Percentiles rank a stretch among this genome's conserved stretches.
These are phyloP conservation scores for Cheirogaleus medius DNA, from an alignment of 2,113 vertebrate species.

Conservation along the genomic window DNA sequence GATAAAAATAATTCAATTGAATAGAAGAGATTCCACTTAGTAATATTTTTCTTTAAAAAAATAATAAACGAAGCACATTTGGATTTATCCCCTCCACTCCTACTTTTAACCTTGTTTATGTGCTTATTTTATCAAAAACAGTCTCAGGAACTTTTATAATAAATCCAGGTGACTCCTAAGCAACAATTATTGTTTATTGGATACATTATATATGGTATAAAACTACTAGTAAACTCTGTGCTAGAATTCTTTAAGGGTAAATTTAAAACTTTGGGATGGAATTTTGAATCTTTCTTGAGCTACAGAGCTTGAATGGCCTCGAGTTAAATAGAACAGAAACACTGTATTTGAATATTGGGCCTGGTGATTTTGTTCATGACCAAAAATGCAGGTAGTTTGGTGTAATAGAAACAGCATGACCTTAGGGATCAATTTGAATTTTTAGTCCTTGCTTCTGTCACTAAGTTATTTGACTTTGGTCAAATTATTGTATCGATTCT, in stretches of 20 bases:
- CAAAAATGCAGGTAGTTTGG: background rate
- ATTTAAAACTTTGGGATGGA: constrained; percentile 15
- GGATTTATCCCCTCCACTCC: background rate
- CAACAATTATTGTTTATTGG: constrained; percentile 37
- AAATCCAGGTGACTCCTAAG: constrained; percentile 34
- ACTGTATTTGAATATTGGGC: background rate
- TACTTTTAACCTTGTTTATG: background rate
- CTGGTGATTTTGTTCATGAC: background rate
- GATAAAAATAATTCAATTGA: background rate
- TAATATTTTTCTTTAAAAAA: constrained; percentile 14
- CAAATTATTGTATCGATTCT: constrained; percentile 20
- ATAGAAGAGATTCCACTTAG: background rate
- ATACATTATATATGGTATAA: background rate
- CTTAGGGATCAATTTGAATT: background rate
- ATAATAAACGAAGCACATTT: background rate
- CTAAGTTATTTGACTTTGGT: background rate
- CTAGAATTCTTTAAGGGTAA: background rate
- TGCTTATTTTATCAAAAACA: constrained; percentile 3
- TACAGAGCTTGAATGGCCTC: background rate
- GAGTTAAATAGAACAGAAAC: background rate
- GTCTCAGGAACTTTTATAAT: background rate
- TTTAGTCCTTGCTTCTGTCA: background rate
- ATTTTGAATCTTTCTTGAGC: constrained; percentile 21
- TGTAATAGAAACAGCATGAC: background rate
- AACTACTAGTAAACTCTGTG: background rate